Evolutionary conservation across 2,113 vertebrate genomes (phyloP), one percentile per base, ranked within the genome.

Genomic region (Ranitomeya imitator): DNA sequence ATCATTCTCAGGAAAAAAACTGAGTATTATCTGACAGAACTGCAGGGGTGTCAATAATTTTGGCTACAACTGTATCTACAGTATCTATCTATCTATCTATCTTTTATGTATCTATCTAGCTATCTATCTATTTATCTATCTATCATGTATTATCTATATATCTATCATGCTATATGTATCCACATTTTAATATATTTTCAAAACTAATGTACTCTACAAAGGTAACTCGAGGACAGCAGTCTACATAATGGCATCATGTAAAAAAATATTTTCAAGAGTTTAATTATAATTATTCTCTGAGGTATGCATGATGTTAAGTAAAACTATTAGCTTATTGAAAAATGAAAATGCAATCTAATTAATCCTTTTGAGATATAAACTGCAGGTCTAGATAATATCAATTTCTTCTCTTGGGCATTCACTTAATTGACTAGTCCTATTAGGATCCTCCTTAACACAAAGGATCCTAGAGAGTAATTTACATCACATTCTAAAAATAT

Each of bases 261-360:
- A n/a, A 37, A 21, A 65, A 63, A 82, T 10, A 63, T 21, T 63
- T 63, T 65, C 18, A 82, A 9, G 31, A 63, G 23, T 18, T 21
- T 82, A 82, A 82, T 82, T 63, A 37, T 82, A 82, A 82, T 82
- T 63, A 37, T 31, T 19, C 59, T 63, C 80, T 63, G 19, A 18
- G 60, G 4, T 19, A 51, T 61, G 10, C 31, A 21, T 37, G 6
- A 5, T 51, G n/a, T 18, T 65, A 65, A 21, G 7, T 18, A 63
- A 63, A 19, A 51, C 37, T 26, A 61, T 61, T 19, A 21, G 65
- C 4, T 63, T 65, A 61, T 63, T 81, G 7, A 81, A 61, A 81
- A 61, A 21, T 10, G 23, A 65, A 51, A 9, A 65, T 51, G 6
- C 21, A 3, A n/a, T 21, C 80, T 82, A 82, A 82, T 82, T 63